These are phyloP conservation scores for Neosalanx taihuensis DNA, from an alignment of 2,797 vertebrate genomes.

Conservation along the genomic window DNA sequence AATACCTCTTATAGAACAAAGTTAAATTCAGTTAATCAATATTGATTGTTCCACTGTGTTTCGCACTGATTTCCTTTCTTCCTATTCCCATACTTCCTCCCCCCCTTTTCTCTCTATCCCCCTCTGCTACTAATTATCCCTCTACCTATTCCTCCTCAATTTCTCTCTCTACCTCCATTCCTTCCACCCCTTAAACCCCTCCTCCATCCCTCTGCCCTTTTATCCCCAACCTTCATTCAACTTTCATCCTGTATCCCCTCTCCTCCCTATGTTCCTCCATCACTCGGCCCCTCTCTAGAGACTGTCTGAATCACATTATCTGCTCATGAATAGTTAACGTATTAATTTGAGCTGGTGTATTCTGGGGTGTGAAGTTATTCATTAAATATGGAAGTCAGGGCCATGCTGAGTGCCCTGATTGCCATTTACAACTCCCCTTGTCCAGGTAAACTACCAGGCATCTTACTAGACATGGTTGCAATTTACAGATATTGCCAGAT, in stretches of 20 bases:
- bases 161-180: background rate
- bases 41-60: no score
- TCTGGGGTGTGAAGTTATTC: slow-evolving; percentile 57
- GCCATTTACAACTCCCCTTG: background rate
- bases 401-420: background rate
- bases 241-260: background rate
- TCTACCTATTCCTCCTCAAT: no score
- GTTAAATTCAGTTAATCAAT: no score
- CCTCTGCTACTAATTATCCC: no score
- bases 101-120: background rate
- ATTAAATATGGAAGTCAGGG: slow-evolving; percentile 43
- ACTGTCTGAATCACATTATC: slow-evolving; percentile 58
- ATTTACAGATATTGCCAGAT: no score
- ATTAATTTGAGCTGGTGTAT: slow-evolving; percentile 67
- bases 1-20: no score
- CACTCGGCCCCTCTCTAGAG: slow-evolving; percentile 34
- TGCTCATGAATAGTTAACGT: slow-evolving; percentile 73
- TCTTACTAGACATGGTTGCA: background rate
- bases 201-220: background rate
- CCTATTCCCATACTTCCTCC: background rate
- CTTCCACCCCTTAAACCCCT: background rate
- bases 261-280: background rate
- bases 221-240: background rate
- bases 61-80: background rate
- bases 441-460: background rate